Evolutionary conservation across 2,888 invertebrate genomes (phyloP), one percentile per base, ranked within the genome.

Genomic region (Drosophila phalerata): DNA sequence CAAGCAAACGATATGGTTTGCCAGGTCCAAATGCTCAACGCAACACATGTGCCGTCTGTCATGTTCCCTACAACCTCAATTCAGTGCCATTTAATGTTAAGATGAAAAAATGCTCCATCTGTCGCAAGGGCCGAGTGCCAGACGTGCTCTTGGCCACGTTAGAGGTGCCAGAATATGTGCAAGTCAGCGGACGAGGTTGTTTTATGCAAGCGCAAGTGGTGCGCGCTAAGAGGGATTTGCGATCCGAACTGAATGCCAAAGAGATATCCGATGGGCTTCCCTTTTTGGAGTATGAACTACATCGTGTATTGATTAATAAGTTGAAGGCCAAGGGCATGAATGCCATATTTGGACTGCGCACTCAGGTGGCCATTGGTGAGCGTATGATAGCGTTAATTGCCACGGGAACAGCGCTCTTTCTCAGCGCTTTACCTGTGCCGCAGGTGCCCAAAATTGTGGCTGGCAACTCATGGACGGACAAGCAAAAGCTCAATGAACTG

Each of bases 241-340:
- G 96, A 11, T 96, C 97, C 0, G 98, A 98, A 93, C 94, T 96
- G 0, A 96, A 96, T 79, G 97, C 99, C 5, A 96, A 98, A 82
- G 98, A 99, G 93, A 97, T 99, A 68, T 98, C 98, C 1, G 97
- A 99, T 93, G 97, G 97, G 82, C 93, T 99, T 60, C 99, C 99
- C 0, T 99, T 99, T 93, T 93, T 99, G 60, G 99, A 99, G 92
- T 99, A 98, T 91, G 98, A 99, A 92, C 93, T 99, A 49, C 98
- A 99, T 92, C 95, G 97, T 69, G 94, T 98, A 79, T 93, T 99
- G 38, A 94, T 98, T 1, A 98, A 97, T 90, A 98, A 98, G 91
- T 93, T 99, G 3, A 95, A 97, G 92, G 96, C 98, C 75, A 97
- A 97, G 92, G 98, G 98, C 8, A 98, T 98, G 95, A 99, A 99